A percentile compares a stretch with the other conserved stretches of the same genome.
Conservation (phyloP, 2,888 invertebrate species). For the Temnothorax unifasciatus region DNA sequence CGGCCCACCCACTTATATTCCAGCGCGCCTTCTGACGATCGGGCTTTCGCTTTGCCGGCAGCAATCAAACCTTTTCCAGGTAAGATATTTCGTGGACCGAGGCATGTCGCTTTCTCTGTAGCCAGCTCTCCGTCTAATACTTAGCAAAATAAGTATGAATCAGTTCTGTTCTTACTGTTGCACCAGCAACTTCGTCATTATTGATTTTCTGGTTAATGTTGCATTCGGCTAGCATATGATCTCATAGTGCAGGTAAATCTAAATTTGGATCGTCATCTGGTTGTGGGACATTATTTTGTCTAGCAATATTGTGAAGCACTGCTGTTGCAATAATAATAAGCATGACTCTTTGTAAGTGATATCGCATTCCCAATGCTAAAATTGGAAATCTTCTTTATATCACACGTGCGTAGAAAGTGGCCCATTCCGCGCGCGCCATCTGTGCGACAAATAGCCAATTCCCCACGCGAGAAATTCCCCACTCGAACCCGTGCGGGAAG, state of each 20-base stretch:
- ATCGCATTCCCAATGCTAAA: not conserved
- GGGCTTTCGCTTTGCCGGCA: too few species aligned
- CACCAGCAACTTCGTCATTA: not conserved
- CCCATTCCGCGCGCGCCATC: too few species aligned
- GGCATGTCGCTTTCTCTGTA: too few species aligned
- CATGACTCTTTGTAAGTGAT: not conserved
- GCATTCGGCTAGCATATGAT: not conserved
- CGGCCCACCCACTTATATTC: too few species aligned
- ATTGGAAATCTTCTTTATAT: slow-evolving; percentile 13
- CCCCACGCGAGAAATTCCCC: too few species aligned
- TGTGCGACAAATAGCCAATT: too few species aligned
- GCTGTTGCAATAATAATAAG: not conserved
- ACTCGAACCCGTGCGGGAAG: too few species aligned
- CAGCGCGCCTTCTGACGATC: too few species aligned
- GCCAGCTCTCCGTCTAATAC: too few species aligned
- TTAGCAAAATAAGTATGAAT: not conserved
- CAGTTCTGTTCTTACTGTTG: not conserved
- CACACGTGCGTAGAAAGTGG: too few species aligned
- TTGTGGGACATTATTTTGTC: not conserved
- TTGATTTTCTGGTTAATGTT: not conserved
- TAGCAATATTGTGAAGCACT: not conserved
- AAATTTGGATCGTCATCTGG: not conserved
- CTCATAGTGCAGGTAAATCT: not conserved
- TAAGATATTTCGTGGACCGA: too few species aligned
- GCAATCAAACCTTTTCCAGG: too few species aligned